These are phyloP conservation scores for Cyprinella venusta DNA, from an alignment of 2,797 vertebrate species.

Conservation along the genomic window DNA sequence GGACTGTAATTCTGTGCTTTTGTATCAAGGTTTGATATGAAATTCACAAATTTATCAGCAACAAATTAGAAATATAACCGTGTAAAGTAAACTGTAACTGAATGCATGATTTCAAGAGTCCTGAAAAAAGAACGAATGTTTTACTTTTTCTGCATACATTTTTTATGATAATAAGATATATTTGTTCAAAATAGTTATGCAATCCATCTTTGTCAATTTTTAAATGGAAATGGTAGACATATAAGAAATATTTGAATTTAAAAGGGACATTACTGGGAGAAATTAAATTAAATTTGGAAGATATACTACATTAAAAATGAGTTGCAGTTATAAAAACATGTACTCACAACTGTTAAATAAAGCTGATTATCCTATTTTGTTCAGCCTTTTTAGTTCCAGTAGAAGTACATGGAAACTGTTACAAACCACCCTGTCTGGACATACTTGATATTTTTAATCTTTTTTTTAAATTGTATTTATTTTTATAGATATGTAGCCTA, in stretches of 20 bases:
- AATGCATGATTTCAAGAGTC: too few species aligned
- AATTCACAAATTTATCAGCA: not conserved
- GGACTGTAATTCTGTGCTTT: not conserved
- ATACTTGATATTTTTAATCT: too few species aligned
- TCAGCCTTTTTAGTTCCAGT: not conserved
- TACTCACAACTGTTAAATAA: not conserved
- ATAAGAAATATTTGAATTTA: not conserved
- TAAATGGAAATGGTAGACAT: too few species aligned
- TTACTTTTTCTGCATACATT: too few species aligned
- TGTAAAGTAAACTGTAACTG: not conserved
- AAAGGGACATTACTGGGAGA: not conserved
- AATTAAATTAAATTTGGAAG: rapidly evolving
- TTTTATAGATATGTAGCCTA: not conserved
- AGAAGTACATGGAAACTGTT: not conserved
- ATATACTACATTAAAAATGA: too few species aligned
- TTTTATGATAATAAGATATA: too few species aligned
- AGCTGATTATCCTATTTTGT: not conserved
- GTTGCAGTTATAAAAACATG: not conserved
- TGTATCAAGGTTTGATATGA: not conserved
- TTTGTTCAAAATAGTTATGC: too few species aligned
- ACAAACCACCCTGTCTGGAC: too few species aligned
- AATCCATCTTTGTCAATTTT: too few species aligned
- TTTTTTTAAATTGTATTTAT: too few species aligned
- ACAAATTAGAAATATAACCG: not conserved
- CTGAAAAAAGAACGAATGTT: too few species aligned